Evolutionary conservation across 1,140 invertebrate genomes (phyloP).

Genomic region (Gyrodactylus salaris): DNA sequence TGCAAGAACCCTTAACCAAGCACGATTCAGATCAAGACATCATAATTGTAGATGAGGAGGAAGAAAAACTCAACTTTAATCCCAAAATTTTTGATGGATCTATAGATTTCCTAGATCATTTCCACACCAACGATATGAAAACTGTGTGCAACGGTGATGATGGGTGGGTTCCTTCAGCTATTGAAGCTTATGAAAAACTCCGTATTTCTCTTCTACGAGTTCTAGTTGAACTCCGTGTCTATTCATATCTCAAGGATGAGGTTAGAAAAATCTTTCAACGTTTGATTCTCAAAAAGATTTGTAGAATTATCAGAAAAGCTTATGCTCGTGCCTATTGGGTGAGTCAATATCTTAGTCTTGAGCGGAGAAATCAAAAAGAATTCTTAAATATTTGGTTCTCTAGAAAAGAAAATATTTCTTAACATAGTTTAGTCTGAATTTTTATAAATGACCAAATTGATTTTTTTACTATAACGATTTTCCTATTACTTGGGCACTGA

Average conservation of each 20-base stretch:
- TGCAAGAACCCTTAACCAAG: neutral
- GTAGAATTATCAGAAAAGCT: neutral
- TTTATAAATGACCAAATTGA: too few species aligned
- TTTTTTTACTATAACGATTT: too few species aligned
- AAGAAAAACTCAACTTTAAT: neutral
- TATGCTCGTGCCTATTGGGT: neutral
- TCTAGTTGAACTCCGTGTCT: neutral
- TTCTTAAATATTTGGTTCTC: too few species aligned
- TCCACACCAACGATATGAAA: too few species aligned
- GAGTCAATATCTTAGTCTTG: too few species aligned
- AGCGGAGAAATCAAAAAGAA: too few species aligned
- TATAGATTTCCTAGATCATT: too few species aligned
- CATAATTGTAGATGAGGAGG: neutral
- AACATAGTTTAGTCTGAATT: too few species aligned
- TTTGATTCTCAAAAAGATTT: neutral
- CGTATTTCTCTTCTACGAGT: neutral
- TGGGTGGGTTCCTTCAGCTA: neutral
- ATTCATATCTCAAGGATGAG: neutral
- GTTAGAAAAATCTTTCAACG: neutral
- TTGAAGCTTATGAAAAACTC: neutral
- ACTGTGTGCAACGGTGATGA: too few species aligned
- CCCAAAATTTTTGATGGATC: neutral
- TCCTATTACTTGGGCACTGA: too few species aligned
- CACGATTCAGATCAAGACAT: neutral
- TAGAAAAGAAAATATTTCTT: too few species aligned